These are phyloP conservation scores for Felis chaus DNA, from an alignment of 2,113 vertebrate genomes.

Conservation along the genomic window DNA sequence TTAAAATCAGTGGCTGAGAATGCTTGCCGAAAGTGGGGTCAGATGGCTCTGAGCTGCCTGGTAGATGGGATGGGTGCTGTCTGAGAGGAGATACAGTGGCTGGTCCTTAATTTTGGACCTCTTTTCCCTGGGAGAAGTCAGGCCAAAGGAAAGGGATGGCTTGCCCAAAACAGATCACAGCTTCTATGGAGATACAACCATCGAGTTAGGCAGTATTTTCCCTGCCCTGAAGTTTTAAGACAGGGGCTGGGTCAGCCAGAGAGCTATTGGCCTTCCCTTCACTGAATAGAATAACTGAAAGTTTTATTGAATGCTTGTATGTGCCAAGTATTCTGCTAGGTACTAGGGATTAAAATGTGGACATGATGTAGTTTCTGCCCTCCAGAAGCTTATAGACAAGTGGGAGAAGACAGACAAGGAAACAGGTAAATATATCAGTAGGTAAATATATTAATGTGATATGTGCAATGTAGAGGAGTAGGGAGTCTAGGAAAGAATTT, in stretches of 20 bases:
- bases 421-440: not conserved
- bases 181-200: constrained; percentile 72
- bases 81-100: not conserved
- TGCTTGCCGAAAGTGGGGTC: constrained; percentile 69
- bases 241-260: not conserved
- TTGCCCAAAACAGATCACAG: constrained; percentile 74
- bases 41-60: constrained; percentile 54
- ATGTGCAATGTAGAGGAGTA: not conserved
- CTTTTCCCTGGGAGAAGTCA: constrained; percentile 68
- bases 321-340: not conserved
- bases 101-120: constrained; percentile 73
- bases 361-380: not conserved
- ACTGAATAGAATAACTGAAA: not conserved
- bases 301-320: not conserved
- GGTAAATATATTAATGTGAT: not conserved
- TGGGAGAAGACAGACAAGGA: not conserved
- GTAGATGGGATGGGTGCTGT: not conserved
- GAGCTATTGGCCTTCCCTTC: not conserved
- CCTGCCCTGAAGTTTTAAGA: not conserved
- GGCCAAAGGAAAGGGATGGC: constrained; percentile 75
- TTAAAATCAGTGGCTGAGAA: constrained; percentile 76
- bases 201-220: constrained; percentile 72
- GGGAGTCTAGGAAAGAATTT: not conserved
- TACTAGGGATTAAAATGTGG: not conserved
- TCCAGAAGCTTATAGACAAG: not conserved